phyloP scores from a whole-genome alignment of 2,113 vertebrate genomes.

The Macroglossus sobrinus region DNA sequence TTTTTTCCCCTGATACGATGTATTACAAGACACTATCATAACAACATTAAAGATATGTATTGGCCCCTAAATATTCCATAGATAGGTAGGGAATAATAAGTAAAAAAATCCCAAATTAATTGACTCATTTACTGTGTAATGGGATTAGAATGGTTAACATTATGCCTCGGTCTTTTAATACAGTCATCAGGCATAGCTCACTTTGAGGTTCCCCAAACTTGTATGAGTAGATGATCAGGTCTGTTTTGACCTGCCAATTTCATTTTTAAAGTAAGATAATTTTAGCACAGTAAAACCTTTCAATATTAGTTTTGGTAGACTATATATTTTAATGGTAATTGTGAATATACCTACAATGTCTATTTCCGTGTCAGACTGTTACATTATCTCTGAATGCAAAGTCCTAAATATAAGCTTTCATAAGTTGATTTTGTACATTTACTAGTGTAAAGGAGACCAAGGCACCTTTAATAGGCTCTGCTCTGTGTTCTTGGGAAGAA shows the following conservation, averaged over 20 bases:
- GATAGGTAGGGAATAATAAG: slow-evolving; percentile 27
- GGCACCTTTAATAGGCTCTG: neutral
- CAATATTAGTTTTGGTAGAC: neutral
- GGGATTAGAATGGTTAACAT: neutral
- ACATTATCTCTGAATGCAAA: neutral
- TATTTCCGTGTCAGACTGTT: neutral
- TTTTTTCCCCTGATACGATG: slow-evolving; percentile 32
- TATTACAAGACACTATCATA: slow-evolving; percentile 49
- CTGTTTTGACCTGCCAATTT: neutral
- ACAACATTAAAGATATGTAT: slow-evolving; percentile 30
- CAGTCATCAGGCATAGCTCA: neutral
- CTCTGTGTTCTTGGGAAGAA: neutral
- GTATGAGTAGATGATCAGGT: neutral
- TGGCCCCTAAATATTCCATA: neutral
- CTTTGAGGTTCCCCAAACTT: neutral
- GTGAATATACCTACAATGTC: neutral
- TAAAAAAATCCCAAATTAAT: neutral
- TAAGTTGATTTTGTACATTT: neutral
- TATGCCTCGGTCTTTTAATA: neutral
- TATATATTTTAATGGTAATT: neutral
- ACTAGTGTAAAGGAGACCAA: neutral
- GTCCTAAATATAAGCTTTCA: neutral
- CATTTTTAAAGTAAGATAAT: neutral
- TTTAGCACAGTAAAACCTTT: slow-evolving; percentile 34
- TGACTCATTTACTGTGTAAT: neutral